Base-by-base conservation (phyloP, 2,113 vertebrate genomes). In the Ophiodon elongatus region DNA sequence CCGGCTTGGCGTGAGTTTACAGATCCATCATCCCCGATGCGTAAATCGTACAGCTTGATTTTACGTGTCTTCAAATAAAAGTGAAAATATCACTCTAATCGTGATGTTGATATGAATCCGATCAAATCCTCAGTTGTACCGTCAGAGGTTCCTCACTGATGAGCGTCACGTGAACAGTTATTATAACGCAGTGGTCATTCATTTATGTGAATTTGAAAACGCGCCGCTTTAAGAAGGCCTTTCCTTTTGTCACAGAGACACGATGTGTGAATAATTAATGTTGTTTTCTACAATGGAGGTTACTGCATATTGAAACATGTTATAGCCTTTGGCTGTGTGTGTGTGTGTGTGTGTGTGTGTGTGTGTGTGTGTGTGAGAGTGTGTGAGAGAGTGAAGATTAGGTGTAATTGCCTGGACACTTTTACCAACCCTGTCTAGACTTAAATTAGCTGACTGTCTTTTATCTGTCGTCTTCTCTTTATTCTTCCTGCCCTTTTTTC, bases 321-420 rank as follows among this genome's bases (percentile, higher is more conserved):
- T 67, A 27, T 39, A 13, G 54, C 43, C 39, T 33, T 25, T 41
- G 72, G 64, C 47, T n/a, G 72, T 59, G 80, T 76, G 74, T 68
- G 82, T 62, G 63, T 66, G 59, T 43, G 68, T 54, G 19, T 50
- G 47, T 47, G 45, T 47, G 45, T 15, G 50, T 67, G 33, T 79
- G 64, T 47, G 45, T 45, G 50, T 39, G 69, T 71, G 47, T 56
- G 59, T 31, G 31, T 25, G 31, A 62, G 56, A 19, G 45, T 39
- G 17, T 31, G n/a, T 54, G 29, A 47, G 45, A n/a, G 47, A 1
- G 0, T 1, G 17, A 31, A 71, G 59, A 66, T 73, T 54, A 31
- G 37, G 68, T 68, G 60, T 15, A 81, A 83, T 66, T 73, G 74
- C 75, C 43, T 45, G 23, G 62, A 63, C 74, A 63, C 73, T 69